Evolutionary conservation across 30 jellyfish, hydroid and myxozoan genomes (phyloP).

Genomic region (Chrysaora quinquecirrha): DNA sequence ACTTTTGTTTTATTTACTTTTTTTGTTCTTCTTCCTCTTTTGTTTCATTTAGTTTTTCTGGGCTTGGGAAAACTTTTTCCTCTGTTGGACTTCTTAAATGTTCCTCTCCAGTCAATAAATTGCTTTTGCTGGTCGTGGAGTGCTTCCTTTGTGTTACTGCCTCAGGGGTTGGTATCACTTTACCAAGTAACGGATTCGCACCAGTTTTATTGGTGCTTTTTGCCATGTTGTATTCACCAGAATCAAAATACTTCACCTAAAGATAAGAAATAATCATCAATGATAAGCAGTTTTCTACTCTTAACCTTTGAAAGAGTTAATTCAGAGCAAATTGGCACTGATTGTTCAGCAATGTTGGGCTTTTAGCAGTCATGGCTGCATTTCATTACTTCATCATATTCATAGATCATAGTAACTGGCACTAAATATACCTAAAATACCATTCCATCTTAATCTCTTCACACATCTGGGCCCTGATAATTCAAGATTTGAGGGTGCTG

Average conservation of each 20-base stretch:
- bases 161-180: slow-evolving; percentile 96
- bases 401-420: too few species aligned
- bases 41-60: slow-evolving; percentile 5
- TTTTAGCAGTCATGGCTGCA: too few species aligned
- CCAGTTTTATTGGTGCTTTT: slow-evolving; percentile 81
- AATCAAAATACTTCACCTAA: slow-evolving; percentile 91
- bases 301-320: too few species aligned
- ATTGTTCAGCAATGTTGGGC: too few species aligned
- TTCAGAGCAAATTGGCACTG: too few species aligned
- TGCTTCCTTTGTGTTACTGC: slow-evolving; percentile 88
- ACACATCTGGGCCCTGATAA: too few species aligned
- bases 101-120: slow-evolving; percentile 67
- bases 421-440: too few species aligned
- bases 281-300: too few species aligned
- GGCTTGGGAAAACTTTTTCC: slow-evolving; percentile 38
- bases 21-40: slow-evolving; percentile 27
- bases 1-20: too few species aligned
- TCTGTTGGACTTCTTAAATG: slow-evolving; percentile 47
- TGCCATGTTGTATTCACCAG: slow-evolving; percentile 96
- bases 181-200: slow-evolving; percentile 80
- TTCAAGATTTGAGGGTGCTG: too few species aligned
- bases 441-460: too few species aligned
- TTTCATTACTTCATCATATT: too few species aligned
- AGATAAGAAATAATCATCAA: slow-evolving; percentile 1
- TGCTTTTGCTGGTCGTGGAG: slow-evolving; percentile 85